Evolutionary conservation across 2,888 invertebrate genomes (phyloP).

Genomic region (Boloria euphrosyne): DNA sequence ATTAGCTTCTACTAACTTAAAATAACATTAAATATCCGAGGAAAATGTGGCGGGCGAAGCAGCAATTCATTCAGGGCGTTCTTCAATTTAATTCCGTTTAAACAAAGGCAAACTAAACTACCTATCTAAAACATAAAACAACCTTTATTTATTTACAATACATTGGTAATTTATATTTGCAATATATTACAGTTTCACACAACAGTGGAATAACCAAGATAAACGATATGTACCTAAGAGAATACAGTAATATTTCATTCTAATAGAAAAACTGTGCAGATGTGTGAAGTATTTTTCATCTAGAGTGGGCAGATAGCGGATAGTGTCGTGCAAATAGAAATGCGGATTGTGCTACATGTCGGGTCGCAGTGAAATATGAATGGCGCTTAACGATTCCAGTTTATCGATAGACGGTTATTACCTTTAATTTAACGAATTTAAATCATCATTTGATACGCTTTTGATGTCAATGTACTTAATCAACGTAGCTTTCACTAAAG

Average conservation of each 20-base stretch:
- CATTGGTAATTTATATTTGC: constrained; percentile 20
- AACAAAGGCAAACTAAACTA: constrained; percentile 4
- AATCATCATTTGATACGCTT: constrained; percentile 4
- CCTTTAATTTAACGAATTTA: constrained; percentile 18
- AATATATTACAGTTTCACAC: constrained; percentile 23
- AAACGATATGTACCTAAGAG: constrained; percentile 45
- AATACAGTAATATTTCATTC: constrained; percentile 49
- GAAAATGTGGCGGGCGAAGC: constrained; percentile 6
- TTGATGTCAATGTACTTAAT: not conserved
- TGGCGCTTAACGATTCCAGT: constrained; percentile 24
- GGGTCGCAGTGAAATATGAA: constrained; percentile 33
- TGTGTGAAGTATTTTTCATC: constrained; percentile 46
- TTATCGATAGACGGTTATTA: constrained; percentile 29
- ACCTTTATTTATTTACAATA: constrained; percentile 17
- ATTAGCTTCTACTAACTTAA: constrained; percentile 1
- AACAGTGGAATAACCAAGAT: constrained; percentile 44
- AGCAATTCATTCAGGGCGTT: constrained; percentile 6
- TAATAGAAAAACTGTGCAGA: constrained; percentile 48
- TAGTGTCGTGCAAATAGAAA: constrained; percentile 45
- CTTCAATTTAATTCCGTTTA: constrained; percentile 13
- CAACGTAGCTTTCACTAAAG: not conserved
- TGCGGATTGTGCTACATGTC: constrained; percentile 33
- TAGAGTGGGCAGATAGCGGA: constrained; percentile 34
- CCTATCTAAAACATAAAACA: not conserved
- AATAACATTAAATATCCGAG: constrained; percentile 5